These are phyloP conservation scores for Phragmatobia fuliginosa DNA, from an alignment of 2,888 invertebrate genomes.

Conservation along the genomic window DNA sequence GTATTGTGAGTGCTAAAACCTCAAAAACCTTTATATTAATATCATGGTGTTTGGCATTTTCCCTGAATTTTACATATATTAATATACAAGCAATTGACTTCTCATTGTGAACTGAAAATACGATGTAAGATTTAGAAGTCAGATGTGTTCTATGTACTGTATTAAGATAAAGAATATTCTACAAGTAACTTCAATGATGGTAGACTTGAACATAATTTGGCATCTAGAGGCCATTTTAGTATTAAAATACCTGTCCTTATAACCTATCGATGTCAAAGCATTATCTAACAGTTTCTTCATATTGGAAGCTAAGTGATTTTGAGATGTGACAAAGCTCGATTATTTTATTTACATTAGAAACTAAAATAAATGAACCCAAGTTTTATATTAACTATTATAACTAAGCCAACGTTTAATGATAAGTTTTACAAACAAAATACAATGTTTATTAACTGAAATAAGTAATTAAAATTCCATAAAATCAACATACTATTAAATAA, in stretches of 20 bases:
- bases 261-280: neutral
- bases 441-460: slow-evolving; percentile 12
- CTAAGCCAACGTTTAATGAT: slow-evolving; percentile 9
- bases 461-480: neutral
- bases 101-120: neutral
- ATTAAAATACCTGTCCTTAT: no score
- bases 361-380: no score
- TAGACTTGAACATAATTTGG: no score
- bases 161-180: no score
- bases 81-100: no score
- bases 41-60: neutral
- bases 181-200: no score
- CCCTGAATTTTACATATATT: neutral
- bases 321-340: no score
- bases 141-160: no score
- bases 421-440: slow-evolving; percentile 5
- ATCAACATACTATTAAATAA: neutral
- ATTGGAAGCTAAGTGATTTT: no score
- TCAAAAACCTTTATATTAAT: slow-evolving; percentile 18
- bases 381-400: neutral
- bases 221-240: no score
- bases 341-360: no score
- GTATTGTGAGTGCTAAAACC: slow-evolving; percentile 35
- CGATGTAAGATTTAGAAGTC: neutral
- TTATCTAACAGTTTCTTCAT: neutral